A percentile compares a stretch with the other conserved stretches of the same genome.
phyloP scores from a whole-genome alignment of 1,140 invertebrate genomes.

The Trypoxylus dichotomus region DNA sequence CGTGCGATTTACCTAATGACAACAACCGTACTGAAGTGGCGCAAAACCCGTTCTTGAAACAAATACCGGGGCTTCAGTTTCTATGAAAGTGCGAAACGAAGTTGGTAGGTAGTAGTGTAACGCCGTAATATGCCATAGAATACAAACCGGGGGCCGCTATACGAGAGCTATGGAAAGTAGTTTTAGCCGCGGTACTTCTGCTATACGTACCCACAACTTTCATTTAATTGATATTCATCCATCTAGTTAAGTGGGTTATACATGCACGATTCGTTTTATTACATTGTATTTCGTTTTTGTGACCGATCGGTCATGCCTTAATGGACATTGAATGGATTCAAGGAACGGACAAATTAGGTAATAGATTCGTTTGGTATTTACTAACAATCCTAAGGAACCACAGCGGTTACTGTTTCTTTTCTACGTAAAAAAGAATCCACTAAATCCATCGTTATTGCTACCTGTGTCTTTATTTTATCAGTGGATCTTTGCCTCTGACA shows the following conservation, averaged over 20 bases:
- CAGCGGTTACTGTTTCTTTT: too few relatives aligned
- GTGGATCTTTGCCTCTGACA: too few relatives aligned
- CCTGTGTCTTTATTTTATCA: too few relatives aligned
- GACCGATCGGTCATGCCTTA: background rate
- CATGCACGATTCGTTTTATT: background rate
- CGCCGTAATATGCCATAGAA: background rate
- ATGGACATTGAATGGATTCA: constrained; percentile 4
- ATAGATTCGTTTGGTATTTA: background rate
- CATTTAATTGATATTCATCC: constrained; percentile 22
- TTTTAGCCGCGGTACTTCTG: background rate
- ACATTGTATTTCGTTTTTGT: background rate
- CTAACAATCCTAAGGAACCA: background rate
- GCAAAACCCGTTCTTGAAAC: constrained; percentile 17
- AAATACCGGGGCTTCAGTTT: constrained; percentile 12
- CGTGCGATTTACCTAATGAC: constrained; percentile 23
- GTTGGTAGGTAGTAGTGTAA: background rate
- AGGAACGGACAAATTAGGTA: background rate
- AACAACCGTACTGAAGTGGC: constrained; percentile 13
- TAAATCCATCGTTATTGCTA: too few relatives aligned
- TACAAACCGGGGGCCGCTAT: background rate
- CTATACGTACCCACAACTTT: background rate
- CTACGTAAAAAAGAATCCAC: too few relatives aligned
- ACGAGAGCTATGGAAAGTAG: background rate
- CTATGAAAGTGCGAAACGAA: constrained; percentile 15
- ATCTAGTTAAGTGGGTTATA: constrained; percentile 19